phyloP scores from a whole-genome alignment of 2,113 vertebrate species.

The Eulacestoma nigropectus region DNA sequence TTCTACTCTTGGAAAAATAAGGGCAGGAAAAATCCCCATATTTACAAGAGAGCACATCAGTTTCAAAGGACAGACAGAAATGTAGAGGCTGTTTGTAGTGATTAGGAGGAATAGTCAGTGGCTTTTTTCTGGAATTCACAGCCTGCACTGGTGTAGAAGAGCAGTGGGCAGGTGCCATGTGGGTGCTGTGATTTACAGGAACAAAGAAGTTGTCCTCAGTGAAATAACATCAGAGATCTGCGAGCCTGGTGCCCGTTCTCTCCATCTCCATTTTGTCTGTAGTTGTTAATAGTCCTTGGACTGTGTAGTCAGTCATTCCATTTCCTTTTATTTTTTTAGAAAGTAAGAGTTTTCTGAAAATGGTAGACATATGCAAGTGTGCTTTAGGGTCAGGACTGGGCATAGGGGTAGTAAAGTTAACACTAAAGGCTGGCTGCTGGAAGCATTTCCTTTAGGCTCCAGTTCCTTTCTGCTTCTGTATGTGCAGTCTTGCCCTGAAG shows the following conservation, averaged over 20 bases:
- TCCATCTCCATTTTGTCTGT: background rate
- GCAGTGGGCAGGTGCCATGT: background rate
- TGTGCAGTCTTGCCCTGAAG: background rate
- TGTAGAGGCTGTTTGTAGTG: background rate
- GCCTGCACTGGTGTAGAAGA: background rate
- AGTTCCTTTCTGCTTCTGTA: background rate
- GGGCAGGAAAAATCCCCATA: background rate
- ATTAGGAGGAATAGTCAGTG: background rate
- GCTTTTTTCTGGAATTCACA: background rate
- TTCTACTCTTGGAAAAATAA: background rate
- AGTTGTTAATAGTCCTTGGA: background rate
- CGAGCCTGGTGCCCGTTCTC: background rate
- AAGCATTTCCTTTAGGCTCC: background rate
- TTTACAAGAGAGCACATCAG: background rate
- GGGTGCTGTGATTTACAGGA: background rate
- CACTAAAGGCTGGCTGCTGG: background rate
- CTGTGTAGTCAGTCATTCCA: background rate
- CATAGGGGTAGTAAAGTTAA: background rate
- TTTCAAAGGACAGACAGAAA: background rate
- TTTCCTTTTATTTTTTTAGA: background rate
- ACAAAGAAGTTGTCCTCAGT: background rate
- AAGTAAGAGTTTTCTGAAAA: background rate
- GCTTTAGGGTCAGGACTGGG: background rate
- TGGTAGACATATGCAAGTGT: background rate
- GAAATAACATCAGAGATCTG: background rate